Base-by-base conservation (phyloP, 1,140 invertebrate species). In the Calephelis virginiensis region DNA sequence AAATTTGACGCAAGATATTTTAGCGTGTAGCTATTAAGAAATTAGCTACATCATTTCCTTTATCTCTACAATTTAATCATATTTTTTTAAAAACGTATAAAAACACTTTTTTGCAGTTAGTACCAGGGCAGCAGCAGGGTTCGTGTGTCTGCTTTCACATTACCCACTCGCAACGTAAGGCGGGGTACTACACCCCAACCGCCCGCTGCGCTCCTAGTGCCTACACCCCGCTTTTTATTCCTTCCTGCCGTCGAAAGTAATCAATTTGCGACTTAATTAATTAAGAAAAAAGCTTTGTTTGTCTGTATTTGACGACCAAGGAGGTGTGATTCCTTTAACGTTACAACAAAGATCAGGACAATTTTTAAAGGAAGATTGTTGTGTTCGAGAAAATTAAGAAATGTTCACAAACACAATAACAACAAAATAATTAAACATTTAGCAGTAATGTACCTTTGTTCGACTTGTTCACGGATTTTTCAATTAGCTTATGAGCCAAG, bases 91-190 rank as follows among this genome's bases (percentile, higher is more conserved):
- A 59, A 66, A 45, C n/a, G 60, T 60, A 50, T 8, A 53, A 66
- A 59, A 67, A 43, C 38, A 66, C 28, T 80, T 82, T 79, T 86
- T 61, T 90, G 81, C 76, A 64, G 63, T 45, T 73, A 50, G 76
- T 89, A 90, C 85, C 48, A 59, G 74, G 81, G 74, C 83, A 88
- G 82, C 84, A 81, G 85, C 86, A 81, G 88, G 88, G 85, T 87
- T 89, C 86, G 85, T 91, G 89, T 91, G 88, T 90, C 88, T 88
- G 84, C 86, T 90, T 90, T 84, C 88, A 90, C 88, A 90, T 90
- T 90, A 86, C 85, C 88, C 84, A 86, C 82, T 89, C 85, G 85
- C 84, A 84, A 85, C 85, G 85, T 83, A 84, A 86, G 86, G 83
- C 86, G 84, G 80, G 84, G 78, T 81, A 76, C 76, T 64, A 64